Evolutionary conservation across 2,113 vertebrate genomes (phyloP).

Genomic region (Corythoichthys haematopterus): DNA sequence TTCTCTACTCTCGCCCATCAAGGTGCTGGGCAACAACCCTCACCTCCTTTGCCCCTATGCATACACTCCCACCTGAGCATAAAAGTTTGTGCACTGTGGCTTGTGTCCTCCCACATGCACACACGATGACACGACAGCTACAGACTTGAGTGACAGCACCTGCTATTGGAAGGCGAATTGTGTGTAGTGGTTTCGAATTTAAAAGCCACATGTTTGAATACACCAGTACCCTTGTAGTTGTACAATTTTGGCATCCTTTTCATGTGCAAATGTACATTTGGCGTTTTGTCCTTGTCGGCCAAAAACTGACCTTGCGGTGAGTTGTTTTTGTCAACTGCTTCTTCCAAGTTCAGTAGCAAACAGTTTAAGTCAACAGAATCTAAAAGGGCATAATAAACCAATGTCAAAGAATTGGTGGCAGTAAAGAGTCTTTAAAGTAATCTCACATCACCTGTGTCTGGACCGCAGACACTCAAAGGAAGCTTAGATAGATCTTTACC

Average conservation of each 20-base stretch:
- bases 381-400: neutral
- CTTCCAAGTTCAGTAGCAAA: neutral
- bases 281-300: neutral
- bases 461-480: neutral
- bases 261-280: slow-evolving; percentile 1
- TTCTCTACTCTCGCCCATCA: slow-evolving; percentile 38
- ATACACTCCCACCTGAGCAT: neutral
- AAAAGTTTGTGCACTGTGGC: neutral
- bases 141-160: slow-evolving; percentile 15
- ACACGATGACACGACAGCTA: slow-evolving; percentile 6
- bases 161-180: slow-evolving; percentile 25
- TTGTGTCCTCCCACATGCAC: neutral
- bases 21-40: slow-evolving; percentile 33
- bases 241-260: slow-evolving; percentile 6
- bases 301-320: slow-evolving; percentile 5
- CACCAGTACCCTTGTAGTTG: neutral
- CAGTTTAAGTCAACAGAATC: neutral
- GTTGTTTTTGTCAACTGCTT: neutral
- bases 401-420: neutral
- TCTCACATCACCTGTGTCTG: neutral
- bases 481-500: neutral
- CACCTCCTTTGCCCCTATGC: neutral
- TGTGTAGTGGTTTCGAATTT: neutral
- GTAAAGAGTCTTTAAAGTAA: neutral
- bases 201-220: neutral